Percentiles rank a stretch among this genome's conserved stretches.
These are phyloP conservation scores for Tolypeutes matacus DNA, from an alignment of 2,797 vertebrate species.

Conservation along the genomic window DNA sequence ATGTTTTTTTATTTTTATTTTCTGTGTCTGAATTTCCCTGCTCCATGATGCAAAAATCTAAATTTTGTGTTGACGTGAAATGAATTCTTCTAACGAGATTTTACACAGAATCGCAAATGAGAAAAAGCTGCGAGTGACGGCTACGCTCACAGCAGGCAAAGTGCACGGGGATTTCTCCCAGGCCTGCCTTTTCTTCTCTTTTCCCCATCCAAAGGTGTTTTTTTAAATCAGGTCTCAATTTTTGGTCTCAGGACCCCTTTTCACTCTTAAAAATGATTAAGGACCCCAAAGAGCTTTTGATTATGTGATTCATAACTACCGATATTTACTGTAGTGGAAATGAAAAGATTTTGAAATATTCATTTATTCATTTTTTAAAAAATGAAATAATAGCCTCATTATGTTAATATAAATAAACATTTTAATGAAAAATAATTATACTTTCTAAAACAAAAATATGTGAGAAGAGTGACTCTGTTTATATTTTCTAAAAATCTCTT, in stretches of 20 bases:
- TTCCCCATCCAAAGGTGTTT: too few species aligned
- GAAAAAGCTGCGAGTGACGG: not conserved
- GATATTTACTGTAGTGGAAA: not conserved
- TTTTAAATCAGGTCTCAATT: not conserved
- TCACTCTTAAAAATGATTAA: not conserved
- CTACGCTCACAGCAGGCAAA: not conserved
- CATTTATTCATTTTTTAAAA: not conserved
- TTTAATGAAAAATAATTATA: not conserved
- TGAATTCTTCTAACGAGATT: not conserved
- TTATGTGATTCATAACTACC: not conserved
- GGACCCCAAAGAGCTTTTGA: not conserved
- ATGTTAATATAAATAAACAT: not conserved
- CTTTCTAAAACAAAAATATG: not conserved
- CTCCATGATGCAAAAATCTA: not conserved
- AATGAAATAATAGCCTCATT: not conserved
- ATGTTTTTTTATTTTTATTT: not conserved
- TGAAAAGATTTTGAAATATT: not conserved
- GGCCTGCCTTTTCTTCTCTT: not conserved
- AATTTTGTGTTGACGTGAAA: not conserved
- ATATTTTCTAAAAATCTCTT: not conserved
- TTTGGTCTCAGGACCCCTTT: not conserved
- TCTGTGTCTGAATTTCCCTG: not conserved
- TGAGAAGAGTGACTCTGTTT: not conserved
- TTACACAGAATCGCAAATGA: not conserved
- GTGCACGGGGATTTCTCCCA: not conserved